A percentile compares a stretch with the other conserved stretches of the same genome.
phyloP scores from a whole-genome alignment of 1,140 invertebrate genomes.

The Drosophila asahinai region DNA sequence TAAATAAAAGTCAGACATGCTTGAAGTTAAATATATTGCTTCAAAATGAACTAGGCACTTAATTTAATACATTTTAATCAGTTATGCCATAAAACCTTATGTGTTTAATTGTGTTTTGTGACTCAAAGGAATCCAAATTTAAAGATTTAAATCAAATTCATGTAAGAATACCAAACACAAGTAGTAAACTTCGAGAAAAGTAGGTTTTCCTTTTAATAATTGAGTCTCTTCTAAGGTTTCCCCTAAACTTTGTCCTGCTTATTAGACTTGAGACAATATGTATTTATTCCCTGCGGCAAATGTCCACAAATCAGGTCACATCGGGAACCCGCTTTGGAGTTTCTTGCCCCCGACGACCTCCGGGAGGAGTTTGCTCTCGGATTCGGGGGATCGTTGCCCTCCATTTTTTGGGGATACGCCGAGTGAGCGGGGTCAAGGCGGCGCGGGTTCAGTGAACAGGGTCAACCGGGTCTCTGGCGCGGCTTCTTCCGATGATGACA shows the following conservation, averaged over 20 bases:
- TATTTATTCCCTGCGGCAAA: constrained; percentile 1
- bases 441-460: constrained; percentile 1
- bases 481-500: not conserved
- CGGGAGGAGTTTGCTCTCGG: constrained; percentile 12
- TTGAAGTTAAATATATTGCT: too few species aligned
- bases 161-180: too few species aligned
- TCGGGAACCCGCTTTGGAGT: not conserved
- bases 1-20: too few species aligned
- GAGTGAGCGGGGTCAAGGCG: not conserved
- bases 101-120: too few species aligned
- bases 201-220: not conserved
- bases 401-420: constrained; percentile 3
- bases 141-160: too few species aligned
- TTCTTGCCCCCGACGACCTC: constrained; percentile 1
- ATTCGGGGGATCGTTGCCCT: constrained; percentile 14
- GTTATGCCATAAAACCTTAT: too few species aligned
- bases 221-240: too few species aligned
- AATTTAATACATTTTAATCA: too few species aligned
- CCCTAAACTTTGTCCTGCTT: not conserved
- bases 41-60: too few species aligned
- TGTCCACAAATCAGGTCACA: constrained; percentile 31
- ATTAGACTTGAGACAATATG: too few species aligned
- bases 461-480: not conserved
- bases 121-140: too few species aligned
- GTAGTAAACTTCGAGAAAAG: too few species aligned